Conservation (phyloP, 1,140 invertebrate genomes). For the Drosophila biarmipes region DNA sequence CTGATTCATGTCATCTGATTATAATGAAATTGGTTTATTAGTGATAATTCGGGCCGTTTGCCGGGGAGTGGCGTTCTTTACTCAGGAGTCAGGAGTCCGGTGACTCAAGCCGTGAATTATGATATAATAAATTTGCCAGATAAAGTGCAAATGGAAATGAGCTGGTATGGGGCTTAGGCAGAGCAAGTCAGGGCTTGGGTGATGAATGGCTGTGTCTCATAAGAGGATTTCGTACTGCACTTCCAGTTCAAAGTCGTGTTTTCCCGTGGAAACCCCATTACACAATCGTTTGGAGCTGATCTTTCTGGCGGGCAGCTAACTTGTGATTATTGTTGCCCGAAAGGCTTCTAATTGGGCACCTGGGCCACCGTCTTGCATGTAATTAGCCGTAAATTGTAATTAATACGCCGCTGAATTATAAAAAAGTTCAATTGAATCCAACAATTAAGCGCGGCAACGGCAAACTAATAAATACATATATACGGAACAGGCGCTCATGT, state of each 20-base stretch:
- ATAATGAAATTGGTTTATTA: constrained; percentile 80
- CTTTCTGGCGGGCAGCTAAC: not conserved
- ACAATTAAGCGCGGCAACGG: constrained; percentile 42
- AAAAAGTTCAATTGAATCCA: constrained; percentile 48
- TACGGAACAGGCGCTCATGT: constrained; percentile 66
- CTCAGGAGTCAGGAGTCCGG: constrained; percentile 7
- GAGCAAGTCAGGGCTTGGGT: not conserved
- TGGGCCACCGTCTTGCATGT: constrained; percentile 42
- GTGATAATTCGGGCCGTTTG: constrained; percentile 60
- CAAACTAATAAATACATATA: constrained; percentile 55
- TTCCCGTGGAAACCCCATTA: too few relatives aligned
- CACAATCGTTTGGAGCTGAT: too few relatives aligned
- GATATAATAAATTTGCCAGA: constrained; percentile 62
- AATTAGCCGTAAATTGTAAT: constrained; percentile 54
- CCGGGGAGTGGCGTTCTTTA: constrained; percentile 44
- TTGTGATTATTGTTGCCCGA: constrained; percentile 38
- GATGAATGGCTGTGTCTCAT: not conserved
- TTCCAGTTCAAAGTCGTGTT: not conserved
- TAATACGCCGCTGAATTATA: constrained; percentile 36
- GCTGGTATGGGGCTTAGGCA: constrained; percentile 6
- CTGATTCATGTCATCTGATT: constrained; percentile 71
- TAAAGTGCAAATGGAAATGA: constrained; percentile 55
- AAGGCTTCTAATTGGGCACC: constrained; percentile 51
- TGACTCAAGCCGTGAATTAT: constrained; percentile 65
- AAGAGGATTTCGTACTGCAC: too few relatives aligned